phyloP scores from a whole-genome alignment of 2,113 vertebrate genomes.

The Aleadryas rufinucha region DNA sequence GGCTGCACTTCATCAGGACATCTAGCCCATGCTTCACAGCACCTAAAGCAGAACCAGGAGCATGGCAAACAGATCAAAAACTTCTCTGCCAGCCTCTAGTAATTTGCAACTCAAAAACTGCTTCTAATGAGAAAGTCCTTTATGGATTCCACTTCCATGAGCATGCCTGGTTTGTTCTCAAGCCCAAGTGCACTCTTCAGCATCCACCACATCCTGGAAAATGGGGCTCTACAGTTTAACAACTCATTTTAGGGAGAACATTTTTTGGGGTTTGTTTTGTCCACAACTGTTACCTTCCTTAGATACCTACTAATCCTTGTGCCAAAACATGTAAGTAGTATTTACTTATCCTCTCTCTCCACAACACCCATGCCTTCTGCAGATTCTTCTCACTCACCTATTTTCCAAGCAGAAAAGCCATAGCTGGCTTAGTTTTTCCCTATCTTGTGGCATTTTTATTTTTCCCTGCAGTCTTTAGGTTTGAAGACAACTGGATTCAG shows the following conservation, averaged over 20 bases:
- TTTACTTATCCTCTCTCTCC: neutral
- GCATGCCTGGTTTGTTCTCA: neutral
- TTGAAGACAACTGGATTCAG: neutral
- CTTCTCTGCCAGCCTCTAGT: neutral
- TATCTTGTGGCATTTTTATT: neutral
- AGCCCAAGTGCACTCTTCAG: neutral
- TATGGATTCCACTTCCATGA: neutral
- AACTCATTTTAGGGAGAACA: neutral
- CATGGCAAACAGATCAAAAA: neutral
- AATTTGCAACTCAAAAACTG: neutral
- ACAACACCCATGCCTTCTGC: neutral
- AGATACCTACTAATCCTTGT: neutral
- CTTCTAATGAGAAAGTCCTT: neutral
- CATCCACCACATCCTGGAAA: neutral
- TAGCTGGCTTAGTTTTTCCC: neutral
- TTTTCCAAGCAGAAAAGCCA: neutral
- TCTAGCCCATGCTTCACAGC: neutral
- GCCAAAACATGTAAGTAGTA: neutral
- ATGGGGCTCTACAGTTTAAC: neutral
- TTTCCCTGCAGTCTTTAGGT: neutral
- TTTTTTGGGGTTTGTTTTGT: neutral
- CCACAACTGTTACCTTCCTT: neutral
- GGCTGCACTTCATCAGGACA: neutral
- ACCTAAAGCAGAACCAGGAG: neutral
- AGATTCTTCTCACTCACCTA: neutral